phyloP scores from a whole-genome alignment of 2,113 vertebrate genomes.

The Macroglossus sobrinus region DNA sequence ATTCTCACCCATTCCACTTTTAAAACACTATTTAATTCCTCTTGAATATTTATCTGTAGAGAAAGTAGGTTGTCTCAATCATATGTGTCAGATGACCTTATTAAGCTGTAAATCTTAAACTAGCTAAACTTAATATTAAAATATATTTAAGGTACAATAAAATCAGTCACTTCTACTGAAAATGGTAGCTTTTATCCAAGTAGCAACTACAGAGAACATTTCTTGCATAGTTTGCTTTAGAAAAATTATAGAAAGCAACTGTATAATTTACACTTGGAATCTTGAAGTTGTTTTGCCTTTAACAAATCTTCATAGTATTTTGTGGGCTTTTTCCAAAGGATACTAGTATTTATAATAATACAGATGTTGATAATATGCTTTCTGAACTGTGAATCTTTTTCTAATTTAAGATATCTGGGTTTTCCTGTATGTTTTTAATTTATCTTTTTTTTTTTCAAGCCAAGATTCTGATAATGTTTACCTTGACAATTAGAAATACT shows the following conservation, averaged over 20 bases:
- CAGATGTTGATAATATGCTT: neutral
- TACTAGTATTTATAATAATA: neutral
- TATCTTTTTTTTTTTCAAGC: neutral
- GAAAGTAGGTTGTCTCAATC: slow-evolving; percentile 28
- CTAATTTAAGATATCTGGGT: neutral
- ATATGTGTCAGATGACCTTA: slow-evolving; percentile 1
- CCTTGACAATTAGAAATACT: neutral
- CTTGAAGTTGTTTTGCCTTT: slow-evolving; percentile 28
- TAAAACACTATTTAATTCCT: slow-evolving; percentile 31
- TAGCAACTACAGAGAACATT: slow-evolving; percentile 11
- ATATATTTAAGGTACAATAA: slow-evolving; percentile 12
- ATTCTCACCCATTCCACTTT: neutral
- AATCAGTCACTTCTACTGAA: slow-evolving; percentile 11
- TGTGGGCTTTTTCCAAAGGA: neutral
- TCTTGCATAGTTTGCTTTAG: slow-evolving; percentile 10
- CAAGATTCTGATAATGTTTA: neutral
- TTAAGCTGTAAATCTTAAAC: slow-evolving; percentile 31
- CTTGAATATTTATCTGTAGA: slow-evolving; percentile 33
- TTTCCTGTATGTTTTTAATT: neutral
- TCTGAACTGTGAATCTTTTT: neutral
- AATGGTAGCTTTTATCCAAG: neutral
- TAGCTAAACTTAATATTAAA: neutral
- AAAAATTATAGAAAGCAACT: neutral
- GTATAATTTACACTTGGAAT: neutral
- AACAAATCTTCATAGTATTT: neutral